phyloP scores from a whole-genome alignment of 2,113 vertebrate species.

The Cyanistes caeruleus region DNA sequence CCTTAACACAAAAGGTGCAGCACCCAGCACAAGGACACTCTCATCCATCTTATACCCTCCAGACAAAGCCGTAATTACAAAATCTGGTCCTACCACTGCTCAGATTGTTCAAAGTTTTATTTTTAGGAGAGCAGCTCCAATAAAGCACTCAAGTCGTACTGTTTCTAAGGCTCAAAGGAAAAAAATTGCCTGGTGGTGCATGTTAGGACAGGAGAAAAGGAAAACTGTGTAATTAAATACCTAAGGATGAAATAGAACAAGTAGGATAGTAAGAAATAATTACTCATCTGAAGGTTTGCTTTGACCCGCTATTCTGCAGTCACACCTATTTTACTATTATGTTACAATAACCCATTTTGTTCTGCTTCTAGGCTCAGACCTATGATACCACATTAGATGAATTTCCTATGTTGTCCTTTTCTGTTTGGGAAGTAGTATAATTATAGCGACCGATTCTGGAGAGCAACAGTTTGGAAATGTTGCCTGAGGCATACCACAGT shows the following conservation, averaged over 20 bases:
- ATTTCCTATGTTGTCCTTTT: slow-evolving; percentile 57
- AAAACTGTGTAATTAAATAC: slow-evolving; percentile 61
- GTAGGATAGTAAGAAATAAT: slow-evolving; percentile 47
- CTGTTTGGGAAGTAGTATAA: slow-evolving; percentile 66
- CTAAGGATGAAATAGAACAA: slow-evolving; percentile 33
- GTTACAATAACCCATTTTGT: slow-evolving; percentile 64
- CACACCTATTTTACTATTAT: slow-evolving; percentile 40
- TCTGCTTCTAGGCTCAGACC: slow-evolving; percentile 55
- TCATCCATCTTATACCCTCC: not conserved
- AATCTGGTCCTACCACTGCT: not conserved
- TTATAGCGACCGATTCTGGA: slow-evolving; percentile 64
- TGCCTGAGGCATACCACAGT: slow-evolving; percentile 67
- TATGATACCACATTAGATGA: slow-evolving; percentile 44
- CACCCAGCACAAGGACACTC: not conserved
- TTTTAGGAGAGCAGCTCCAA: not conserved
- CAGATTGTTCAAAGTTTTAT: slow-evolving; percentile 15
- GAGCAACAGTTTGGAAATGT: slow-evolving; percentile 69
- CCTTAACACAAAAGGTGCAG: not conserved
- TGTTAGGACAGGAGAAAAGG: slow-evolving; percentile 54
- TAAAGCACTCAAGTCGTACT: not conserved
- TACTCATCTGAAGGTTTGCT: slow-evolving; percentile 47
- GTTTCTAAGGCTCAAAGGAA: slow-evolving; percentile 31
- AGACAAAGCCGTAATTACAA: not conserved
- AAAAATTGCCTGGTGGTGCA: not conserved
- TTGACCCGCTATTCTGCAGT: slow-evolving; percentile 26